Evolutionary conservation across 2,113 vertebrate species (phyloP).

Genomic region (cattle (Bos taurus)): DNA sequence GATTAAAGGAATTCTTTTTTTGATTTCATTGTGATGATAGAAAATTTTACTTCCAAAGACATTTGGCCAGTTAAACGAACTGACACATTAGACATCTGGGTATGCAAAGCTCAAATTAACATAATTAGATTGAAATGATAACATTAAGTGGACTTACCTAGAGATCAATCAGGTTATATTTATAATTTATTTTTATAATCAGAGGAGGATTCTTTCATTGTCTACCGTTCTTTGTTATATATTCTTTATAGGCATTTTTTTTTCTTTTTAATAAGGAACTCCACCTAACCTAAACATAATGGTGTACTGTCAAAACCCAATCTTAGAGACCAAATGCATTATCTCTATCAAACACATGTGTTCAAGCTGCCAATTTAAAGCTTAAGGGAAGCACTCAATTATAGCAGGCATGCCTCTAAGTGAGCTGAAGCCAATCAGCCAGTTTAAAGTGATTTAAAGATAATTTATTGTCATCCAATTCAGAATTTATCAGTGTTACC

Average conservation of each 20-base stretch:
- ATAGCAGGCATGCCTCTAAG: background rate
- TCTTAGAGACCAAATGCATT: background rate
- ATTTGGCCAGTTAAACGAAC: background rate
- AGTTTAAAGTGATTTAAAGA: background rate
- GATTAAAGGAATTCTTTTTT: background rate
- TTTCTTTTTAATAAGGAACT: background rate
- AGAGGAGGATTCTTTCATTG: background rate
- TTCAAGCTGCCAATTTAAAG: background rate
- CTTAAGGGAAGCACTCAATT: background rate
- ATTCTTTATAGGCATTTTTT: background rate
- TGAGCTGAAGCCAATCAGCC: background rate
- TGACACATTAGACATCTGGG: background rate
- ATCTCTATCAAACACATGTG: background rate
- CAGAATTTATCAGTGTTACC: background rate
- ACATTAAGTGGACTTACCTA: background rate
- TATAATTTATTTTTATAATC: background rate
- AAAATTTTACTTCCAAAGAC: background rate
- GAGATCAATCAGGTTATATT: background rate
- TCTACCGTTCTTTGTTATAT: background rate
- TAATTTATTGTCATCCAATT: background rate
- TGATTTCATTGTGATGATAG: background rate
- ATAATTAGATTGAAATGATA: background rate
- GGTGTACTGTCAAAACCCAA: background rate
- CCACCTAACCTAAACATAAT: background rate
- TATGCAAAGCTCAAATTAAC: background rate